A percentile compares a stretch with the other conserved stretches of the same genome.
These are phyloP conservation scores for Rhopilema esculentum DNA, from an alignment of 30 jellyfish, hydroid and myxozoan species.

Conservation along the genomic window DNA sequence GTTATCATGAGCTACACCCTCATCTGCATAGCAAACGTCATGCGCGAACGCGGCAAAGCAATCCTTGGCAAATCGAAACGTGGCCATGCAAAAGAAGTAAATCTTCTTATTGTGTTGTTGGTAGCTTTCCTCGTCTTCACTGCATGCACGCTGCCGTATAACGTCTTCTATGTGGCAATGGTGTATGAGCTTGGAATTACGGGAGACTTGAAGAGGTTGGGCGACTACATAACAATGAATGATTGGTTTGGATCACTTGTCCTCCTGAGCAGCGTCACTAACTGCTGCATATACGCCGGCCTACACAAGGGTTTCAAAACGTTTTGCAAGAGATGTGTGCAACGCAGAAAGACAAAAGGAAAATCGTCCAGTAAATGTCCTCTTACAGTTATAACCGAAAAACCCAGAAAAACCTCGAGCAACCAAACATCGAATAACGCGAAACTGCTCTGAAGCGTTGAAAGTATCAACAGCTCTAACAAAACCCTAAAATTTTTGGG, in stretches of 20 bases:
- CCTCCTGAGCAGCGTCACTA: slow-evolving; percentile 62
- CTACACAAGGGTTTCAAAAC: slow-evolving; percentile 65
- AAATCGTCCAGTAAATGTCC: slow-evolving; percentile 5
- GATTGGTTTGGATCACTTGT: slow-evolving; percentile 77
- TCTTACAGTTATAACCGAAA: slow-evolving; percentile 23
- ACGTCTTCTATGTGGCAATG: slow-evolving; percentile 56
- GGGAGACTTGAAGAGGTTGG: slow-evolving; percentile 3
- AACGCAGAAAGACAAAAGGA: background rate
- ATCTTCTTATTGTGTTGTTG: slow-evolving; percentile 21
- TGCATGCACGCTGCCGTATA: slow-evolving; percentile 78
- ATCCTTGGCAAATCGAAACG: slow-evolving; percentile 28
- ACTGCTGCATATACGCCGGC: slow-evolving; percentile 80
- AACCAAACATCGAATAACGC: background rate
- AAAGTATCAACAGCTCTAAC: background rate
- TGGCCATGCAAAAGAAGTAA: slow-evolving; percentile 25
- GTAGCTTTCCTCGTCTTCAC: slow-evolving; percentile 69
- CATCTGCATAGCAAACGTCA: slow-evolving; percentile 6
- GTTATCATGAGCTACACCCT: slow-evolving; percentile 42
- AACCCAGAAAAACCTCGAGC: background rate
- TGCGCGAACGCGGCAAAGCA: slow-evolving; percentile 37
- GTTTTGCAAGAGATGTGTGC: slow-evolving; percentile 24
- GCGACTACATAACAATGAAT: slow-evolving; percentile 5
- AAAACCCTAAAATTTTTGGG: too few species aligned
- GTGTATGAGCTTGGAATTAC: slow-evolving; percentile 33
- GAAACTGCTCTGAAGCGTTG: background rate